phyloP scores from a whole-genome alignment of 2,888 invertebrate species.

The Bombylius discolor region DNA sequence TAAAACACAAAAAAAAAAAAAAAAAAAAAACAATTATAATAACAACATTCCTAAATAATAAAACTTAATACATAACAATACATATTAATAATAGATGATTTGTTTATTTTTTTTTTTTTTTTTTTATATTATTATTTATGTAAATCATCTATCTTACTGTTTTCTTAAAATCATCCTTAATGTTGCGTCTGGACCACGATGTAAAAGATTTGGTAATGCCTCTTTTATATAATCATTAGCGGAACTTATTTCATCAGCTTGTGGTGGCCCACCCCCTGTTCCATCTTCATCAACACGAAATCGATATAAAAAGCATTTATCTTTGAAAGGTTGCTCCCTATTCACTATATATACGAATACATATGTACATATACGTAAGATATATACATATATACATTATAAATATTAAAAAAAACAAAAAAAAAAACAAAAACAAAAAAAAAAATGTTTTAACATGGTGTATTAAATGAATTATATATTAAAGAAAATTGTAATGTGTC shows the following conservation, averaged over 20 bases:
- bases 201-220: constrained; percentile 49
- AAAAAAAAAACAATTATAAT: too few species aligned
- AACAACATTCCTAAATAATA: too few species aligned
- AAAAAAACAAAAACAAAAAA: not conserved
- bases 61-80: too few species aligned
- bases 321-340: constrained; percentile 67
- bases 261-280: constrained; percentile 42
- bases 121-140: too few species aligned
- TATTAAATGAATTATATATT: too few species aligned
- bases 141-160: constrained; percentile 44
- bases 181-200: constrained; percentile 64
- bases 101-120: not conserved
- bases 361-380: too few species aligned
- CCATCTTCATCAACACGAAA: constrained; percentile 63
- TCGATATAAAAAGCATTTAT: constrained; percentile 69
- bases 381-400: too few species aligned
- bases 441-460: too few species aligned
- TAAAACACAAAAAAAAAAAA: too few species aligned
- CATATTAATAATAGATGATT: too few species aligned
- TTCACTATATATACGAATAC: constrained; percentile 42
- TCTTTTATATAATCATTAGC: constrained; percentile 59
- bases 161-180: constrained; percentile 69
- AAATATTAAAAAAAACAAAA: not conserved
- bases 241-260: constrained; percentile 45
- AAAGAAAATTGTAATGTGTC: too few species aligned